Evolutionary conservation across 2,113 vertebrate genomes (phyloP).

Genomic region (Petrocephalus microphthalmus): DNA sequence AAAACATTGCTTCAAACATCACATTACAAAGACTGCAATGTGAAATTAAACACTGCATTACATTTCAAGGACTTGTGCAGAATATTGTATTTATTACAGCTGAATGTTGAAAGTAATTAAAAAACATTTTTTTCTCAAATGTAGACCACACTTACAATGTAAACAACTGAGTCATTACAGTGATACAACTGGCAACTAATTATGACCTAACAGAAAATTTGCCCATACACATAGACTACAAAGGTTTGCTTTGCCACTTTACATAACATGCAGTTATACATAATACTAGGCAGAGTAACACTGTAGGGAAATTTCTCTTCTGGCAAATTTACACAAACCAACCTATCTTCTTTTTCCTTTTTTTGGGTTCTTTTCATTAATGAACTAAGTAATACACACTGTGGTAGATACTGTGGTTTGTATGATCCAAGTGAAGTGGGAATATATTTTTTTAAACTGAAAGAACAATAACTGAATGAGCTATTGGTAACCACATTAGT

Average conservation of each 20-base stretch:
- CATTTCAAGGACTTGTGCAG: not conserved
- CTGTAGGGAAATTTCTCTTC: not conserved
- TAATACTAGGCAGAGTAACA: not conserved
- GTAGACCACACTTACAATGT: not conserved
- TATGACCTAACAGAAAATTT: conserved; percentile 9
- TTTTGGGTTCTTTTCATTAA: not conserved
- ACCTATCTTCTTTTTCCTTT: not conserved
- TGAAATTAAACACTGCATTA: not conserved
- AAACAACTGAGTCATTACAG: conserved; percentile 2
- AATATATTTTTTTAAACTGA: not conserved
- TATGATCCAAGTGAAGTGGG: not conserved
- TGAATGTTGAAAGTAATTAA: conserved; percentile 7
- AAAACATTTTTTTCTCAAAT: not conserved
- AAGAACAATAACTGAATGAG: not conserved
- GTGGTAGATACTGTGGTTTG: not conserved
- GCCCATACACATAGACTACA: not conserved
- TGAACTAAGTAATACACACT: not conserved
- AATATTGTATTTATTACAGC: not conserved
- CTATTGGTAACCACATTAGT: not conserved
- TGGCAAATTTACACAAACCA: not conserved
- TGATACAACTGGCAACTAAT: not conserved
- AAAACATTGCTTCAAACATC: not conserved
- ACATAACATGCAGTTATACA: not conserved
- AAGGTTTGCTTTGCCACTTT: not conserved
- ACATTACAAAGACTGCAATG: not conserved